Percentiles rank a stretch among this genome's conserved stretches.
Conservation (phyloP, 2,113 vertebrate species). For the Lophochroa leadbeateri region DNA sequence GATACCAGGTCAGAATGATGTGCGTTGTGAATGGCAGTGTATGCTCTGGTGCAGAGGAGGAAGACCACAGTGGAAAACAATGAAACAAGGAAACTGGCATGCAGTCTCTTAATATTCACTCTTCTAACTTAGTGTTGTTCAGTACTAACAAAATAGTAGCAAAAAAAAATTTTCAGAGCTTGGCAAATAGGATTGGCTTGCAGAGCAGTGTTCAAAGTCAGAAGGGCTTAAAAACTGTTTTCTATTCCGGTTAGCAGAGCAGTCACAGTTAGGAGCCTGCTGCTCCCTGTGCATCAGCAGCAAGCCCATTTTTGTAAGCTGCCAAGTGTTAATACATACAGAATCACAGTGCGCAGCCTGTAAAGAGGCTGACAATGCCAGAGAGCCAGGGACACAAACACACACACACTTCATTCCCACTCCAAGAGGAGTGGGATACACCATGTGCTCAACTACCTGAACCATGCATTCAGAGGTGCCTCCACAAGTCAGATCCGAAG, state of each 20-base stretch:
- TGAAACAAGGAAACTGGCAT: neutral
- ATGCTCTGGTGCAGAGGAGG: neutral
- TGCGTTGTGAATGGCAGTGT: neutral
- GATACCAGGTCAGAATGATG: neutral
- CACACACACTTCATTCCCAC: neutral
- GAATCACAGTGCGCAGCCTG: rapidly evolving
- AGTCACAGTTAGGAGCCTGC: neutral
- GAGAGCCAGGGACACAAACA: neutral
- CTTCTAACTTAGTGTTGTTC: neutral
- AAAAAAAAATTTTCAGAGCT: neutral
- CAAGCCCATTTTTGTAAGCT: neutral
- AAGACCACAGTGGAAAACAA: neutral
- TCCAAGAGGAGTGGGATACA: rapidly evolving
- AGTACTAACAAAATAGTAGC: neutral
- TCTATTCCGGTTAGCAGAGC: constrained; percentile 1
- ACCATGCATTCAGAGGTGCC: neutral
- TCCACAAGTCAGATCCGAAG: neutral
- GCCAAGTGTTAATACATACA: neutral
- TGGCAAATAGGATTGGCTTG: neutral
- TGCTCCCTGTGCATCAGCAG: neutral
- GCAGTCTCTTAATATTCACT: neutral
- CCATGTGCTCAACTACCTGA: neutral
- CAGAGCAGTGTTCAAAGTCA: neutral
- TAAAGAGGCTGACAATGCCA: neutral
- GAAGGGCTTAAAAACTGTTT: neutral